Base-by-base conservation (phyloP, 2,113 vertebrate genomes). In the Tinamus guttatus region DNA sequence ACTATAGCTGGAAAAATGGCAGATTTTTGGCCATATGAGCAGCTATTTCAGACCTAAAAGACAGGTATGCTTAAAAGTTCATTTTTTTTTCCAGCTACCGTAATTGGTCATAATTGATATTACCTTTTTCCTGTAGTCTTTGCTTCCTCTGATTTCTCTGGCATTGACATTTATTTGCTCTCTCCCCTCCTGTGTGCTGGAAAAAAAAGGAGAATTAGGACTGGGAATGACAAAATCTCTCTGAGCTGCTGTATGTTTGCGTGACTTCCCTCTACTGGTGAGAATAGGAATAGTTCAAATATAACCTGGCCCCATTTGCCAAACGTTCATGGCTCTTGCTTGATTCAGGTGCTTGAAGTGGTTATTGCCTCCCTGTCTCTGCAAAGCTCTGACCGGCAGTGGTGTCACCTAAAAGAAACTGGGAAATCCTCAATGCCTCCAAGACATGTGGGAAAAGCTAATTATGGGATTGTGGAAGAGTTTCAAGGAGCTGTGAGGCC, bases 221-320 rank as follows among this genome's bases (percentile, higher is more conserved):
- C 73, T 24, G 21, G 63, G 51, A 75, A 34, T 40, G 81, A 68
- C 28, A 76, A 79, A 91, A 75, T 60, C 3, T 0, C 16, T 7
- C 20, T 54, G 52, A 20, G 13, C 58, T 43, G 70, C 67, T 82
- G 74, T 54, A 40, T 84, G 52, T 75, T 96, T 90, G 84, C 83
- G 7, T 95, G 49, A 88, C 90, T 94, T 91, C 94, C 95, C 94
- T 90, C 93, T 97, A 49, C 94, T 79, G 96, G 95, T 52, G 69
- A 73, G 73, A 73, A 79, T 77, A 41, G 76, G 88, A 70, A 68
- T 84, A 84, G 83, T 94, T 90, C 73, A 76, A 75, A 73, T 63
- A 54, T 5, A 43, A 74, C 73, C 69, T 81, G 15, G 7, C 19
- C 30, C 63, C 49, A 28, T 76, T 77, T 81, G 41, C 71, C 68